phyloP scores from a whole-genome alignment of 2,113 vertebrate genomes.

The Dipodomys stephensi region DNA sequence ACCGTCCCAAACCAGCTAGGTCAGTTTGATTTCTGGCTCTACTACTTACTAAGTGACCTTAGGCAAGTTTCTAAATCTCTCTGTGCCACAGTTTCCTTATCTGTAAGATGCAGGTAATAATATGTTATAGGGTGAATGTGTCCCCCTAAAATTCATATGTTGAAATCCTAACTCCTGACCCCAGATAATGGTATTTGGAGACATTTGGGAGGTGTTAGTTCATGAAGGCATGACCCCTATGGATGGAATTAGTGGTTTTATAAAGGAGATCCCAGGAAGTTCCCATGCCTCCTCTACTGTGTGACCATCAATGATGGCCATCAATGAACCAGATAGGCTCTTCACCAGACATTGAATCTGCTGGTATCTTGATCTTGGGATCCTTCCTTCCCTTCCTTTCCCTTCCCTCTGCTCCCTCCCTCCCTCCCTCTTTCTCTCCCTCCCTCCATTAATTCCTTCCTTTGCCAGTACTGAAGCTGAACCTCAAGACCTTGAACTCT shows the following conservation, averaged over 20 bases:
- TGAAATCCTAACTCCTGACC: constrained; percentile 1
- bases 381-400: neutral
- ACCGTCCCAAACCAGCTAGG: neutral
- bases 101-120: constrained; percentile 29
- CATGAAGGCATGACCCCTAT: neutral
- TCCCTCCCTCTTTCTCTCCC: too few species aligned
- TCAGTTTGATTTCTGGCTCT: constrained; percentile 35
- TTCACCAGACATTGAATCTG: neutral
- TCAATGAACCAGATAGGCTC: neutral
- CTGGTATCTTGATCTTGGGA: neutral
- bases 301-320: too few species aligned
- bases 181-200: neutral
- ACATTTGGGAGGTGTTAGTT: neutral
- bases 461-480: too few species aligned
- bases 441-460: too few species aligned
- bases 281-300: neutral
- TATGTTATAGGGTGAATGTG: neutral
- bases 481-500: too few species aligned
- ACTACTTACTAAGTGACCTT: constrained; percentile 40
- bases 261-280: neutral
- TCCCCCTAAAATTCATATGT: neutral
- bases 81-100: constrained; percentile 43
- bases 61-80: constrained; percentile 20
- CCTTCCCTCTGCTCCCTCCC: too few species aligned
- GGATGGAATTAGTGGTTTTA: neutral